These are phyloP conservation scores for Drosophila hydei DNA, from an alignment of 1,140 invertebrate species.

Conservation along the genomic window DNA sequence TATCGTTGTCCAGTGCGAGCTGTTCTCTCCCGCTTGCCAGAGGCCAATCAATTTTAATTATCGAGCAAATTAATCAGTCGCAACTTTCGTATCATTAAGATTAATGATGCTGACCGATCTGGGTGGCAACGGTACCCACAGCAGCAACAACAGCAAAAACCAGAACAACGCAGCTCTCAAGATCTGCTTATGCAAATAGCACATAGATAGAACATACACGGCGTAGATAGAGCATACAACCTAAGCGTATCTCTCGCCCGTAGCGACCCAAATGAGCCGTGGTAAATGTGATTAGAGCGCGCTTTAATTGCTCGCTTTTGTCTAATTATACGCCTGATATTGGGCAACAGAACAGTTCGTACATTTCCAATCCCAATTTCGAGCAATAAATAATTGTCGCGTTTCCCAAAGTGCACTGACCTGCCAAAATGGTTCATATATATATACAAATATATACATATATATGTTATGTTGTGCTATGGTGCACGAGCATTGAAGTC, in stretches of 20 bases:
- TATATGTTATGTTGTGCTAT: slow-evolving; percentile 33
- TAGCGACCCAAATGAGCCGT: slow-evolving; percentile 70
- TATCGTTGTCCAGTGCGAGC: slow-evolving; percentile 34
- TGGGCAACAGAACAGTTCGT: slow-evolving; percentile 22
- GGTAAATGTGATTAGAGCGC: slow-evolving; percentile 70
- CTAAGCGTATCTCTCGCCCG: slow-evolving; percentile 56
- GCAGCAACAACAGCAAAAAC: slow-evolving; percentile 8
- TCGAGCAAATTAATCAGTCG: slow-evolving; percentile 80
- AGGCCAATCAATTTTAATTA: slow-evolving; percentile 79
- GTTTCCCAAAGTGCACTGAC: slow-evolving; percentile 68
- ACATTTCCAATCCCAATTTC: slow-evolving; percentile 13
- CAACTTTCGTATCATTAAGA: slow-evolving; percentile 80
- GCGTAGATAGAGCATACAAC: slow-evolving; percentile 35
- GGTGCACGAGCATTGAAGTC: slow-evolving; percentile 30
- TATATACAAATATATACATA: slow-evolving; percentile 14
- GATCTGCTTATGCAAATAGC: slow-evolving; percentile 42
- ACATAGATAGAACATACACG: slow-evolving; percentile 22
- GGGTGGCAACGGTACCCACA: slow-evolving; percentile 60
- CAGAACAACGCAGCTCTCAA: slow-evolving; percentile 21
- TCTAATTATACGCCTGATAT: slow-evolving; percentile 64
- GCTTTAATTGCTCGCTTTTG: slow-evolving; percentile 71
- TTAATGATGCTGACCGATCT: slow-evolving; percentile 70
- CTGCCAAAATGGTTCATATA: slow-evolving; percentile 47
- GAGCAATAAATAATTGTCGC: slow-evolving; percentile 74
- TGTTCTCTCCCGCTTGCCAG: slow-evolving; percentile 33